Evolutionary conservation across 2,797 vertebrate genomes (phyloP).

Genomic region (Parauchenoglanis punctatus): DNA sequence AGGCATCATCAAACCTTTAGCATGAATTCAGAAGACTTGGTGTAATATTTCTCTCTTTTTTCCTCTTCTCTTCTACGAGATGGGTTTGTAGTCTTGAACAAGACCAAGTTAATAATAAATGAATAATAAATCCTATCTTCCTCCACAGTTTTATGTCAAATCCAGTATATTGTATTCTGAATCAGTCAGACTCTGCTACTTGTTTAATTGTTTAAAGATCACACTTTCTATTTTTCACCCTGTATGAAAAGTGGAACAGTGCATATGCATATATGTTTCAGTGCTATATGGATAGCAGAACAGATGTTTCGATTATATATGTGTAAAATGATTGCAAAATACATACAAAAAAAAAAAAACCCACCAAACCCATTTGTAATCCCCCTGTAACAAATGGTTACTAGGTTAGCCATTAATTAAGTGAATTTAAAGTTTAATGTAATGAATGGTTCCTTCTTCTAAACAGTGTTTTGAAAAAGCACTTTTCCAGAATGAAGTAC

Average conservation of each 20-base stretch:
- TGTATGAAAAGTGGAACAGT: not conserved
- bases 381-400: not conserved
- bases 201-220: too few relatives aligned
- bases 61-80: not conserved
- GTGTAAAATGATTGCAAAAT: not conserved
- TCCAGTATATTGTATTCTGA: not conserved
- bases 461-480: slow-evolving; percentile 33
- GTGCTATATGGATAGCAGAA: not conserved
- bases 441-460: not conserved
- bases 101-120: not conserved
- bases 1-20: not conserved
- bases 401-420: not conserved
- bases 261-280: not conserved
- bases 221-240: not conserved
- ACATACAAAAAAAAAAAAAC: not conserved
- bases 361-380: not conserved
- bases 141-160: not conserved
- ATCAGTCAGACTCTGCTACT: not conserved
- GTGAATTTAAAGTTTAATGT: not conserved
- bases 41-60: not conserved
- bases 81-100: not conserved
- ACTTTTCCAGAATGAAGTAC: slow-evolving; percentile 38
- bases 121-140: not conserved
- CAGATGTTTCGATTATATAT: not conserved
- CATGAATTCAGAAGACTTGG: not conserved